Evolutionary conservation across 2,113 vertebrate genomes (phyloP).

Genomic region (Chrysemys picta): DNA sequence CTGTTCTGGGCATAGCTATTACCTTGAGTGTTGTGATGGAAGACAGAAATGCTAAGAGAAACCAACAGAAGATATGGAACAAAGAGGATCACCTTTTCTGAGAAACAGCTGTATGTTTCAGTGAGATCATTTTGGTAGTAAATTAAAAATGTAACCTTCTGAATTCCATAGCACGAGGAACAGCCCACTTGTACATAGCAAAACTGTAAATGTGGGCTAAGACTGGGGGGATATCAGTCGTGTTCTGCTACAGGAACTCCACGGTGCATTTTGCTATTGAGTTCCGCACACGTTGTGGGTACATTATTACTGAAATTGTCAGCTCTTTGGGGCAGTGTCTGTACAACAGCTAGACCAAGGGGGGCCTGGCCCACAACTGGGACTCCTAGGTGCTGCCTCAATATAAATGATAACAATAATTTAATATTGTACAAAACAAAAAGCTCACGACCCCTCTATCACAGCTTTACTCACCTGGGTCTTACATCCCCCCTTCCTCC

Average conservation of each 20-base stretch:
- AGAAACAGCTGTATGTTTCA: background rate
- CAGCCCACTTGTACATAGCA: background rate
- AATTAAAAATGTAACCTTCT: background rate
- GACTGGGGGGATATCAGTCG: background rate
- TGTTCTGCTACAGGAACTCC: background rate
- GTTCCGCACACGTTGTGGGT: background rate
- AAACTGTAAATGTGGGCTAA: background rate
- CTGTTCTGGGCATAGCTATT: background rate
- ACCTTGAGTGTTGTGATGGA: background rate
- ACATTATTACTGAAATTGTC: background rate
- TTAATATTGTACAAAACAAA: background rate
- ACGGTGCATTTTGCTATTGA: background rate
- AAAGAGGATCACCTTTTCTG: background rate
- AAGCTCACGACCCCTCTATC: background rate
- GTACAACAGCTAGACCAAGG: background rate
- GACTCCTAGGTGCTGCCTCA: background rate
- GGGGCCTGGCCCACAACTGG: too few species aligned
- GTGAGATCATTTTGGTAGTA: background rate
- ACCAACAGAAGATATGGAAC: background rate
- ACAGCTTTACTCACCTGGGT: too few species aligned
- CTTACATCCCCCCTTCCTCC: too few species aligned
- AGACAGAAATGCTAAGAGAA: background rate
- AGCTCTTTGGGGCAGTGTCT: background rate
- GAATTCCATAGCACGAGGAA: background rate
- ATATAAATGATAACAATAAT: background rate